phyloP scores from a whole-genome alignment of 1,140 invertebrate genomes.

The Hydropsyche tenuis region DNA sequence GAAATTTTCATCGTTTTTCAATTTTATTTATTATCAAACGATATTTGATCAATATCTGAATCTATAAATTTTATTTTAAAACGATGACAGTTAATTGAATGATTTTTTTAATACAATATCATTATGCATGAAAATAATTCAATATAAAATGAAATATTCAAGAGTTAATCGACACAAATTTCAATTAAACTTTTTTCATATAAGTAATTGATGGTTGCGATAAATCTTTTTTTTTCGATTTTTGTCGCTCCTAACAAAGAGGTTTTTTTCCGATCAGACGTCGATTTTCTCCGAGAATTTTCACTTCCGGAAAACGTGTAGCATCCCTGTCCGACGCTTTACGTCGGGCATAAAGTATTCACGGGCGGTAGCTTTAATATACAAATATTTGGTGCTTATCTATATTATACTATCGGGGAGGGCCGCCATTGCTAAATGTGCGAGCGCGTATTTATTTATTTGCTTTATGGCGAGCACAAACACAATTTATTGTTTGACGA shows the following conservation, averaged over 20 bases:
- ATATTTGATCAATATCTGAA: too few relatives aligned
- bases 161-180: too few relatives aligned
- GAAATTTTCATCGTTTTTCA: too few relatives aligned
- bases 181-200: too few relatives aligned
- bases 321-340: slow-evolving; percentile 39
- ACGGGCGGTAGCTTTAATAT: slow-evolving; percentile 51
- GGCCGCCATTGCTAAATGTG: slow-evolving; percentile 42
- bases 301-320: slow-evolving; percentile 1
- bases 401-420: slow-evolving; percentile 47
- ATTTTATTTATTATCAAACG: too few relatives aligned
- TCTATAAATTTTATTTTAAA: too few relatives aligned
- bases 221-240: background rate
- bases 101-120: too few relatives aligned
- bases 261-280: background rate
- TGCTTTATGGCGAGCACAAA: slow-evolving; percentile 47
- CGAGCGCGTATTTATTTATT: slow-evolving; percentile 49
- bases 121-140: too few relatives aligned
- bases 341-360: slow-evolving; percentile 48
- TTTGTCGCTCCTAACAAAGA: background rate
- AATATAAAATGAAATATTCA: too few relatives aligned
- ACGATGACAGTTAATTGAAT: too few relatives aligned
- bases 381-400: slow-evolving; percentile 51
- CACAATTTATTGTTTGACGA: slow-evolving; percentile 51
- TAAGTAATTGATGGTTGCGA: too few relatives aligned
- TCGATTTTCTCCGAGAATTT: background rate